Evolutionary conservation across 2,113 vertebrate species (phyloP).

Genomic region (Equus przewalskii): DNA sequence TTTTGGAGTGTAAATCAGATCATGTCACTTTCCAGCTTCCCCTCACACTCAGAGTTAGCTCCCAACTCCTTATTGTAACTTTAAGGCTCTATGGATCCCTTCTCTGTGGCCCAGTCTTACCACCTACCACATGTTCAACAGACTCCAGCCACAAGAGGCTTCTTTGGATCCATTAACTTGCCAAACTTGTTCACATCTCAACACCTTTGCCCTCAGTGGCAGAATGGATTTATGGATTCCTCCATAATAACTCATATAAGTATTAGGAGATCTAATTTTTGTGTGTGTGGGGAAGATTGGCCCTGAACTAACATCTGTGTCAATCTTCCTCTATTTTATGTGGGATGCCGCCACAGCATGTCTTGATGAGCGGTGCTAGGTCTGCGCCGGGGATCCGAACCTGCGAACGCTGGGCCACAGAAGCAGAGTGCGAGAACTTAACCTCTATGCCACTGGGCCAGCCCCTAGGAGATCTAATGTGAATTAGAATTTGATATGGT

Average conservation of each 20-base stretch:
- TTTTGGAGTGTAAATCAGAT: neutral
- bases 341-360: too few species aligned
- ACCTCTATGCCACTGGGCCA: too few species aligned
- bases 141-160: neutral
- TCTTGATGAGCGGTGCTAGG: too few species aligned
- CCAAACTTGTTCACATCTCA: neutral
- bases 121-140: too few species aligned
- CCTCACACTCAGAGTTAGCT: neutral
- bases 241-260: neutral
- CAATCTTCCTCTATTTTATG: too few species aligned
- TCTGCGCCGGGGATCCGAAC: too few species aligned
- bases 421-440: too few species aligned
- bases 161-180: neutral
- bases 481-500: neutral
- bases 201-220: neutral
- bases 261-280: neutral
- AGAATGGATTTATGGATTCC: neutral
- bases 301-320: too few species aligned
- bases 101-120: neutral
- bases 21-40: neutral
- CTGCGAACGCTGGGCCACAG: too few species aligned
- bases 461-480: neutral
- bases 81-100: neutral
- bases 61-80: neutral
- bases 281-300: too few species aligned